Conservation (phyloP, 2,797 vertebrate genomes). For the Periophthalmus magnuspinnatus region DNA sequence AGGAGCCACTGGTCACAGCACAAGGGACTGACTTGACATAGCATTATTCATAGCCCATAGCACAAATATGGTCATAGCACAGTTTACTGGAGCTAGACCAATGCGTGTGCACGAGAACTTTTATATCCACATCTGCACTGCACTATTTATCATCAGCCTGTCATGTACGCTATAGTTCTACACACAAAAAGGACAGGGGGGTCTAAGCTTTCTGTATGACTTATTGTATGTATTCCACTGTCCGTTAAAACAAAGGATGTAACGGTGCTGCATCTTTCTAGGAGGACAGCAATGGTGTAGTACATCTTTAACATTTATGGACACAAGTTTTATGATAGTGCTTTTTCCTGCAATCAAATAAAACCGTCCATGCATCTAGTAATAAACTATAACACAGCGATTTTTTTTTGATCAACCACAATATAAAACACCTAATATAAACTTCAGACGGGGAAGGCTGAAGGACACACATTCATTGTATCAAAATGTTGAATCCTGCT, state of each 20-base stretch:
- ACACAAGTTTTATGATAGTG: no score
- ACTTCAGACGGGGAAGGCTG: background rate
- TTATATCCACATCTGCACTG: background rate
- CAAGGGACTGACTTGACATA: conserved; percentile 26
- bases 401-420: no score
- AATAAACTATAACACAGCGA: no score
- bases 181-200: background rate
- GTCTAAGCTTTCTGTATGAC: background rate
- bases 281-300: background rate
- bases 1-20: conserved; percentile 11
- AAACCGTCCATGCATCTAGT: no score
- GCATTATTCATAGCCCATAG: conserved; percentile 26
- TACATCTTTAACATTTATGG: background rate
- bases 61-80: background rate
- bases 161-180: background rate
- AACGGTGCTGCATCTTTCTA: background rate
- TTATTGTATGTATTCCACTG: no score
- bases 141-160: background rate
- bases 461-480: no score
- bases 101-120: background rate
- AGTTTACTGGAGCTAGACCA: conserved; percentile 4
- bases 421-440: background rate
- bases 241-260: background rate
- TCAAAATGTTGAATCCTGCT: no score
- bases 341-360: no score